A percentile compares a stretch with the other conserved stretches of the same genome.
phyloP scores from a whole-genome alignment of 2,888 invertebrate genomes.

The Synergus itoensis region DNA sequence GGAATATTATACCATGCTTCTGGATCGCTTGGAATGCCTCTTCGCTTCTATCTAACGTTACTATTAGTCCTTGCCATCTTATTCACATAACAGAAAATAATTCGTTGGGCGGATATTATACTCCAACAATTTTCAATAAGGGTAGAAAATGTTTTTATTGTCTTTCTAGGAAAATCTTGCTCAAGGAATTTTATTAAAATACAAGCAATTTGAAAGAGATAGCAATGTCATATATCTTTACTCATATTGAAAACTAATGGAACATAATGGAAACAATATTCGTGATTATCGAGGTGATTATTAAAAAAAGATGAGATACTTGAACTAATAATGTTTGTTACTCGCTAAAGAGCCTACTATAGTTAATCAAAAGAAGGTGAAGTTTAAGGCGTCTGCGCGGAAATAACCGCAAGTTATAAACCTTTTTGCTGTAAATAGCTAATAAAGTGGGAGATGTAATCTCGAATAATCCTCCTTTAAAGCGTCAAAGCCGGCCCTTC shows the following conservation, averaged over 20 bases:
- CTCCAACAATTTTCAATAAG: constrained; percentile 1
- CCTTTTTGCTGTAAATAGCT: constrained; percentile 54
- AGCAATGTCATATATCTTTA: neutral
- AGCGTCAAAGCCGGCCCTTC: neutral
- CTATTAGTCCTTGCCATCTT: neutral
- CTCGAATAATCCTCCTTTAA: constrained; percentile 31
- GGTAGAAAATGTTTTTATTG: neutral
- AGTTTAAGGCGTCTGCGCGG: constrained; percentile 25
- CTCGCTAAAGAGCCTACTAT: neutral
- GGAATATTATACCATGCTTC: neutral
- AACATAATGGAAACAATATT: neutral
- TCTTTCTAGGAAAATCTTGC: neutral
- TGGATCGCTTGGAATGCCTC: constrained; percentile 7
- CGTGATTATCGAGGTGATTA: neutral
- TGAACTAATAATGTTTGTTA: constrained; percentile 11
- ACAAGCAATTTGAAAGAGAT: neutral
- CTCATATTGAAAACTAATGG: neutral
- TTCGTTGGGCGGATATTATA: neutral
- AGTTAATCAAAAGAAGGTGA: constrained; percentile 17
- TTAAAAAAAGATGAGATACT: constrained; percentile 2
- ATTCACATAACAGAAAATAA: neutral
- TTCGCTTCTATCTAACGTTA: neutral
- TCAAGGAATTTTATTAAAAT: constrained; percentile 7
- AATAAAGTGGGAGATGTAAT: constrained; percentile 48
- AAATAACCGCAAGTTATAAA: constrained; percentile 53